Percentiles rank a stretch among this genome's conserved stretches.
Conservation (phyloP, 2,113 vertebrate species). For the Rousettus leschenaultii region DNA sequence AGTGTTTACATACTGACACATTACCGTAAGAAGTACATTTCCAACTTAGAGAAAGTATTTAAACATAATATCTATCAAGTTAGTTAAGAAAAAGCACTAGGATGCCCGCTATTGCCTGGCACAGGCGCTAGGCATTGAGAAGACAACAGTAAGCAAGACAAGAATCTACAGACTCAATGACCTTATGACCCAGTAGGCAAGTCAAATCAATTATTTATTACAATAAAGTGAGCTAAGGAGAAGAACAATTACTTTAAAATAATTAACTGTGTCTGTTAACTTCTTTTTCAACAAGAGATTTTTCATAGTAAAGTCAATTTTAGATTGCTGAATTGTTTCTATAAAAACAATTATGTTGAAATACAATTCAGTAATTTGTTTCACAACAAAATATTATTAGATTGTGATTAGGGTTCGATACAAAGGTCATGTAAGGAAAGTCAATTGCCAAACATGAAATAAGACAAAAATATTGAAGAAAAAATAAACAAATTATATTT, state of each 20-base stretch:
- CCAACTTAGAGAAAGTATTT: neutral
- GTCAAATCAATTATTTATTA: neutral
- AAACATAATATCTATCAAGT: neutral
- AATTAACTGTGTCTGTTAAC: neutral
- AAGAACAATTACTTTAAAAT: neutral
- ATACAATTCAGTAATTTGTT: neutral
- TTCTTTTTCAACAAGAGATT: neutral
- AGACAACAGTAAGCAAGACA: neutral
- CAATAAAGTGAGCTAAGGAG: neutral
- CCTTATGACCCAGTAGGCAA: neutral
- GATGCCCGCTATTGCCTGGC: neutral
- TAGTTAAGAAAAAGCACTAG: neutral
- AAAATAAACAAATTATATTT: neutral
- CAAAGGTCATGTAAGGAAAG: conserved; percentile 18
- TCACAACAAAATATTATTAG: neutral
- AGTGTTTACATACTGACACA: neutral
- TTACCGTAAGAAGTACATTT: neutral
- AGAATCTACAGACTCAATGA: neutral
- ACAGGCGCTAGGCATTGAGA: neutral
- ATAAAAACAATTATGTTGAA: neutral
- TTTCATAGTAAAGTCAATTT: neutral
- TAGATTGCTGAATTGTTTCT: neutral
- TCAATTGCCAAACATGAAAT: neutral
- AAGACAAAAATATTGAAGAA: neutral
- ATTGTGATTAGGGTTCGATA: neutral